Percentiles rank a stretch among this genome's conserved stretches.
Evolutionary conservation across 1,140 invertebrate species (phyloP).

Genomic region (Bilobella aurantiaca): DNA sequence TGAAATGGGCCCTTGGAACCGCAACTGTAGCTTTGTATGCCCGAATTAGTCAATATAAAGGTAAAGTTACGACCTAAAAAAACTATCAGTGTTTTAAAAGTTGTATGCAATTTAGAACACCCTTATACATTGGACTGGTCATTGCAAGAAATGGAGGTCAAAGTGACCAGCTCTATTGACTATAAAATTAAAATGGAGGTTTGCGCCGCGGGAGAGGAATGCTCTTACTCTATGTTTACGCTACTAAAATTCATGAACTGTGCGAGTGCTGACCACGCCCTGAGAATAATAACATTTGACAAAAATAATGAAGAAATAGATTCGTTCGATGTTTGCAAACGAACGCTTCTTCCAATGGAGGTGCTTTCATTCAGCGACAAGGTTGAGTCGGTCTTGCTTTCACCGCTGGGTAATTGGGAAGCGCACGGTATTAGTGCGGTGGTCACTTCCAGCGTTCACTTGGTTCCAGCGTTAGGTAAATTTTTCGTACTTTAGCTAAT

Average conservation of each 20-base stretch:
- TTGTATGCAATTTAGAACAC: no score
- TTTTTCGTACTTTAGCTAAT: background rate
- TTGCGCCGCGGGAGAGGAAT: background rate
- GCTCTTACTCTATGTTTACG: background rate
- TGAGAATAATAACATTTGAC: background rate
- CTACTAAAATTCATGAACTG: background rate
- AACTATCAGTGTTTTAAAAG: no score
- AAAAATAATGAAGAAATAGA: background rate
- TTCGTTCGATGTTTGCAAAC: background rate
- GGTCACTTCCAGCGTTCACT: background rate
- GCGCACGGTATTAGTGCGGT: background rate
- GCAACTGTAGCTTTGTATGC: no score
- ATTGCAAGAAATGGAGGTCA: background rate
- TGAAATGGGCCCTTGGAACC: no score
- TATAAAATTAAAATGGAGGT: background rate
- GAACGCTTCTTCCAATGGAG: background rate
- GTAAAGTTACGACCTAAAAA: no score
- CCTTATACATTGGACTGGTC: background rate
- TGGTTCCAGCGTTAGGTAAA: background rate
- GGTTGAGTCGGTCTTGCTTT: background rate
- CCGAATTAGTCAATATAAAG: no score
- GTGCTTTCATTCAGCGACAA: background rate
- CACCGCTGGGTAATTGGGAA: background rate
- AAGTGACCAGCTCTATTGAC: no score
- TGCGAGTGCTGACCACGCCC: background rate